Evolutionary conservation across 2,797 vertebrate species (phyloP).

Genomic region (Poecile montanus): DNA sequence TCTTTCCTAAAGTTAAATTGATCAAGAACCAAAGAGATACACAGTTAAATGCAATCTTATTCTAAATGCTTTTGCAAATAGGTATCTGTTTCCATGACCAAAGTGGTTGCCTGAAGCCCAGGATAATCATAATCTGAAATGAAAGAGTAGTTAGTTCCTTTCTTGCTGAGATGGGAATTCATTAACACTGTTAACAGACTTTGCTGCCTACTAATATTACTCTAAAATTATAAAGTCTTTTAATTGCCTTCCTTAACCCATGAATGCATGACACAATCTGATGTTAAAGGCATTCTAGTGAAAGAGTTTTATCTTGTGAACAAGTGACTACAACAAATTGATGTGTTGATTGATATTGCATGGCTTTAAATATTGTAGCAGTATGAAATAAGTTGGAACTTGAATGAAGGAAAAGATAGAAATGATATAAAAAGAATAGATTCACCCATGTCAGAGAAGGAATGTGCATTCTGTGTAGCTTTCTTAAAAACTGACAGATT

Average conservation of each 20-base stretch:
- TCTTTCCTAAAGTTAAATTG: background rate
- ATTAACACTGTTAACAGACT: constrained; percentile 45
- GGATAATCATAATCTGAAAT: constrained; percentile 21
- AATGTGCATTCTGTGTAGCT: background rate
- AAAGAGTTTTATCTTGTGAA: background rate
- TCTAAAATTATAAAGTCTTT: constrained; percentile 26
- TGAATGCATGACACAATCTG: background rate
- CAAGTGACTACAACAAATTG: background rate
- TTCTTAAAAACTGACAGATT: background rate
- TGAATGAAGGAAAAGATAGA: background rate
- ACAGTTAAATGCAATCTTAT: background rate
- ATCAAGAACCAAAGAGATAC: background rate
- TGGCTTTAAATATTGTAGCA: background rate
- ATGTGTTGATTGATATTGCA: background rate
- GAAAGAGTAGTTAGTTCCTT: constrained; percentile 5
- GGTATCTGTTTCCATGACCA: background rate
- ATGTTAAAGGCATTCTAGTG: background rate
- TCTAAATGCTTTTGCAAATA: background rate
- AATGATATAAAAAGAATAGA: background rate
- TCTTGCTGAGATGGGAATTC: constrained; percentile 37
- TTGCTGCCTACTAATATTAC: background rate
- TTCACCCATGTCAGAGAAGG: background rate
- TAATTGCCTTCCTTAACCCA: background rate
- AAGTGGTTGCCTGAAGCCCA: constrained; percentile 17
- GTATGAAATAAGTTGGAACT: background rate